A percentile compares a stretch with the other conserved stretches of the same genome.
Evolutionary conservation across 2,113 vertebrate species (phyloP).

Genomic region (Indri indri): DNA sequence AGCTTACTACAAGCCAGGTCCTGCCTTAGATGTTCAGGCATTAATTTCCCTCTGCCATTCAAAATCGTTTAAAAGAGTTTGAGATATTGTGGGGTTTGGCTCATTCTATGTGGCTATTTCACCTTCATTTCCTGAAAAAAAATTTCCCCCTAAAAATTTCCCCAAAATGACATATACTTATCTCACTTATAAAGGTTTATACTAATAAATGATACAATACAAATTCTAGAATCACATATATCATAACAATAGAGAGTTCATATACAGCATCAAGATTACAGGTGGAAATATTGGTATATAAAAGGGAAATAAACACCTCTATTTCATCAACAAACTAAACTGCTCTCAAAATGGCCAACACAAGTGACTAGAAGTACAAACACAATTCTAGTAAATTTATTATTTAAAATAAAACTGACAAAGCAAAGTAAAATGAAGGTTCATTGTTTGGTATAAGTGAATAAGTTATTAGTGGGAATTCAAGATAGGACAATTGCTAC

Average conservation of each 20-base stretch:
- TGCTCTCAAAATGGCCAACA: neutral
- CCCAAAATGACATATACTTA: neutral
- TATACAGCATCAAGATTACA: neutral
- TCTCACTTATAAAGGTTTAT: neutral
- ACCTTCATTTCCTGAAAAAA: neutral
- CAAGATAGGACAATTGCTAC: neutral
- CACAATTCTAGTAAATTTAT: neutral
- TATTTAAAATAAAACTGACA: neutral
- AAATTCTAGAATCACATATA: neutral
- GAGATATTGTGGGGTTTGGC: rapidly evolving
- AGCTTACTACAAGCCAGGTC: neutral
- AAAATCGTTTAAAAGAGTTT: neutral
- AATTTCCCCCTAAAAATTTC: neutral
- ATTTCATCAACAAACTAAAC: neutral
- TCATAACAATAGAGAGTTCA: neutral
- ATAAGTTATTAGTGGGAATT: neutral
- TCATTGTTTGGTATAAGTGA: neutral
- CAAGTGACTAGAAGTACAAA: neutral
- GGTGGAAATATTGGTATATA: neutral
- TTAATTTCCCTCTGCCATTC: neutral
- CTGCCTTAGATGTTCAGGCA: neutral
- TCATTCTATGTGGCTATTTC: neutral
- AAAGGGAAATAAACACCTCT: neutral
- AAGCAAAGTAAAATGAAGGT: neutral
- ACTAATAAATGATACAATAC: neutral